phyloP scores from a whole-genome alignment of 2,888 invertebrate genomes.

The Ceramica pisi region DNA sequence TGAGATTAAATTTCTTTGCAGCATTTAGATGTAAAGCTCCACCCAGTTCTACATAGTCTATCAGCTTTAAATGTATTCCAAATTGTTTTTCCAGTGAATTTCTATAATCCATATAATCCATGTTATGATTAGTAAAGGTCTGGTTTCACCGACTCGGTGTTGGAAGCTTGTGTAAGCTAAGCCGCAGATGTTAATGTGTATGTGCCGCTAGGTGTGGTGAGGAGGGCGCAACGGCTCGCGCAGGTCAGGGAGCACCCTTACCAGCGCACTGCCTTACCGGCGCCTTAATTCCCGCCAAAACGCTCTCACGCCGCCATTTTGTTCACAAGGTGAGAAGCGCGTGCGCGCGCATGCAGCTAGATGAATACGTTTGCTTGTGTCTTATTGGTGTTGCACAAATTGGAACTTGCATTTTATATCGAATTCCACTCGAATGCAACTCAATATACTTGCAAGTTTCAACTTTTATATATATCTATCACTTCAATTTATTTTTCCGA shows the following conservation, averaged over 20 bases:
- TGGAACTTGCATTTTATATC: conserved; percentile 55
- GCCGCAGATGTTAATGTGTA: conserved; percentile 85
- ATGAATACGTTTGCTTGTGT: conserved; percentile 81
- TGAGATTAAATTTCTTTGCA: conserved; percentile 85
- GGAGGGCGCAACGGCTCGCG: conserved; percentile 96
- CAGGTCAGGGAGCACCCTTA: conserved; percentile 99
- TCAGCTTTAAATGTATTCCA: conserved; percentile 70
- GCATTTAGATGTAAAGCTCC: conserved; percentile 80
- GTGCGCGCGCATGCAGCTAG: conserved; percentile 81
- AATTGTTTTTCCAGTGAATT: conserved; percentile 63
- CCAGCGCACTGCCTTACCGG: conserved; percentile 96
- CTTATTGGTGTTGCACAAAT: conserved; percentile 63
- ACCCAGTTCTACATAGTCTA: conserved; percentile 58
- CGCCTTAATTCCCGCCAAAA: conserved; percentile 92
- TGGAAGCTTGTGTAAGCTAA: conserved; percentile 76
- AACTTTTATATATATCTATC: conserved; percentile 40
- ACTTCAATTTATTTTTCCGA: conserved; percentile 62
- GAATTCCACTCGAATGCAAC: conserved; percentile 53
- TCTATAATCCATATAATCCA: conserved; percentile 48
- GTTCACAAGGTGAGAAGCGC: conserved; percentile 90
- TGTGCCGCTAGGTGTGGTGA: conserved; percentile 95
- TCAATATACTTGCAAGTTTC: conserved; percentile 57
- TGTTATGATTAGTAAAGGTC: conserved; percentile 62
- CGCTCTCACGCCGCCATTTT: conserved; percentile 90
- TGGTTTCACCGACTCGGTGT: conserved; percentile 68